Evolutionary conservation across 2,888 invertebrate genomes (phyloP), one percentile per base, ranked within the genome.

Genomic region (Campoletis raptor): DNA sequence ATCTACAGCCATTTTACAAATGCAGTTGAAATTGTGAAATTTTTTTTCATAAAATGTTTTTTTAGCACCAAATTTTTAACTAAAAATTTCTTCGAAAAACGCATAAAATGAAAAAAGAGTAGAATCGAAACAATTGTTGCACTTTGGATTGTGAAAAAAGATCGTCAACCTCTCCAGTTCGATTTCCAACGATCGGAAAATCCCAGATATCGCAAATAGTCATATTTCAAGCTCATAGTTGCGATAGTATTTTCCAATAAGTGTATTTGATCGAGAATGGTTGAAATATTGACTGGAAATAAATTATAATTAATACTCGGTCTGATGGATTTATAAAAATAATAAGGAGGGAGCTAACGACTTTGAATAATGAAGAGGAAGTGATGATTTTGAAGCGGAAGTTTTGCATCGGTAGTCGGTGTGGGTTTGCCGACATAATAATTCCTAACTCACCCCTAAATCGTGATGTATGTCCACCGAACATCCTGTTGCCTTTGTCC

Each of bases 301-400:
- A 30, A 61, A 18, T 12, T 40, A 40, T 21, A 5, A 37, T 40
- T 40, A n/a, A 6, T 64, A 36, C 36, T 36, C 36, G 36, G 9
- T n/a, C 4, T 72, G 36, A 36, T 72, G 36, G n/a, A 52, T 72
- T 36, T 37, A 12, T 36, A 52, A 36, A 10, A 30, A 18, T 45
- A 24, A 15, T n/a, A 18, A 42, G 5, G 0, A 30, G 45, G 57
- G 30, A 37, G 9, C 30, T 21, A 45, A 48, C 64, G 61, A 24
- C 5, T 48, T 54, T 69, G 61, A 40, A 72, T 78, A 42, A 12
- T 21, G 30, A 37, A 36, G 54, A 45, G 52, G 70, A 72, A 45
- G 83, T 40, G 70, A 66, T 45, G 45, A 83, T 83, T 66, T 52
- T 57, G 36, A 57, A 66, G 37, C 85, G 82, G 74, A 85, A 79